phyloP scores from a whole-genome alignment of 2,888 invertebrate species.

The Agrotis clavis region DNA sequence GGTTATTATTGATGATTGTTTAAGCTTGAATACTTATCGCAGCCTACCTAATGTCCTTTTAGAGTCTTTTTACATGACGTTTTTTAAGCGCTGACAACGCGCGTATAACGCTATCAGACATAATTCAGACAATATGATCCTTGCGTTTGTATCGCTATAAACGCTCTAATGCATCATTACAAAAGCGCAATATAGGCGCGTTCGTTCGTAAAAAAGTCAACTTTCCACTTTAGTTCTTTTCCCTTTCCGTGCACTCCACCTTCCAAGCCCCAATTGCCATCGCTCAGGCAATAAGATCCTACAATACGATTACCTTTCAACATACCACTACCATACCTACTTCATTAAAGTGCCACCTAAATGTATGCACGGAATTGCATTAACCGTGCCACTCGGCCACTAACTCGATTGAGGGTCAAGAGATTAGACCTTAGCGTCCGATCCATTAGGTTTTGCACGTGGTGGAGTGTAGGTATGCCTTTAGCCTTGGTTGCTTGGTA shows the following conservation, averaged over 20 bases:
- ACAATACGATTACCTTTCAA: constrained; percentile 27
- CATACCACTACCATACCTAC: constrained; percentile 9
- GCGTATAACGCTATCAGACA: too few relatives aligned
- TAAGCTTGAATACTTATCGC: too few relatives aligned
- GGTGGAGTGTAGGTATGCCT: constrained; percentile 1
- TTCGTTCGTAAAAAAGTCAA: too few relatives aligned
- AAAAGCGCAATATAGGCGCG: too few relatives aligned
- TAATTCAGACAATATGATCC: too few relatives aligned
- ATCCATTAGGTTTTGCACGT: constrained; percentile 19
- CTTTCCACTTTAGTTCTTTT: too few relatives aligned
- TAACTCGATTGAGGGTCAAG: constrained; percentile 64
- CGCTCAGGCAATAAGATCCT: constrained; percentile 8
- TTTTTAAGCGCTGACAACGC: too few relatives aligned
- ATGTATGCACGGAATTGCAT: constrained; percentile 64
- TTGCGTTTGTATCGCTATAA: too few relatives aligned
- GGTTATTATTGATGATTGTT: too few relatives aligned
- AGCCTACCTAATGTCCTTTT: too few relatives aligned
- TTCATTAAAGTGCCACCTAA: constrained; percentile 33
- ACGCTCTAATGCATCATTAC: too few relatives aligned
- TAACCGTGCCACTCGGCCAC: constrained; percentile 39
- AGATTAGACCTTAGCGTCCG: constrained; percentile 39
- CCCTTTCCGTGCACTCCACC: neutral
- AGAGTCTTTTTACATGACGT: too few relatives aligned
- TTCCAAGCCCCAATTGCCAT: neutral
- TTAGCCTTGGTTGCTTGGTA: constrained; percentile 14